A percentile compares a stretch with the other conserved stretches of the same genome.
These are phyloP conservation scores for Cabera pusaria DNA, from an alignment of 2,888 invertebrate species.

Conservation along the genomic window DNA sequence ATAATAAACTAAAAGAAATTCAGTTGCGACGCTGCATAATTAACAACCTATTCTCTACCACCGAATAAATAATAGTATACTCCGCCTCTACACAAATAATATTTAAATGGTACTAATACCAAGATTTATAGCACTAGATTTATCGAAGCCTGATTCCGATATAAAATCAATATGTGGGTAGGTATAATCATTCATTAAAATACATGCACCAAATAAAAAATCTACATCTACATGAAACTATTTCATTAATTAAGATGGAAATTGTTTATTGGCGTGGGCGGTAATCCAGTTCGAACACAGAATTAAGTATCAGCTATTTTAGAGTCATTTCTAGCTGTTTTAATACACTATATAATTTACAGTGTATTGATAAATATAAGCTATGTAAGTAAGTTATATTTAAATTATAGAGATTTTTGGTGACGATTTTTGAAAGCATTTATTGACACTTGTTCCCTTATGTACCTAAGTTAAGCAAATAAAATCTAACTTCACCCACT, in stretches of 20 bases:
- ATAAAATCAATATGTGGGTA: slow-evolving; percentile 27
- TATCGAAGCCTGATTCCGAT: slow-evolving; percentile 10
- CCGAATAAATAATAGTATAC: too few species aligned
- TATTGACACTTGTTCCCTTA: too few species aligned
- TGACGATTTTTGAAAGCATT: too few species aligned
- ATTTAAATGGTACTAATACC: slow-evolving; percentile 1
- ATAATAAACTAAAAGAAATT: too few species aligned
- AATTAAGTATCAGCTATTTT: slow-evolving; percentile 48
- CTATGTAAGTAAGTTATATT: too few species aligned
- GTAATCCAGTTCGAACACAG: slow-evolving; percentile 52
- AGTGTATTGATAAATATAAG: too few species aligned
- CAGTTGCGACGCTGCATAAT: too few species aligned
- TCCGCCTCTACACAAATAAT: too few species aligned
- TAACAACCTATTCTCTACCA: too few species aligned
- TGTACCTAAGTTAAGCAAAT: too few species aligned
- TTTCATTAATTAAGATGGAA: slow-evolving; percentile 61
- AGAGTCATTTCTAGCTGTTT: slow-evolving; percentile 47
- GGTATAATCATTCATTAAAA: slow-evolving; percentile 30
- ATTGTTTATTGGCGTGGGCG: slow-evolving; percentile 59
- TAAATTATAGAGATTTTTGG: slow-evolving; percentile 36
- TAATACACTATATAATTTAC: slow-evolving; percentile 35
- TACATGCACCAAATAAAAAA: slow-evolving; percentile 33
- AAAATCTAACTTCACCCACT: too few species aligned
- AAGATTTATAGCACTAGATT: slow-evolving; percentile 5
- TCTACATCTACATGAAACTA: slow-evolving; percentile 38